Evolutionary conservation across 2,888 invertebrate genomes (phyloP), one percentile per base, ranked within the genome.

Genomic region (Cryptocephalus primarius): DNA sequence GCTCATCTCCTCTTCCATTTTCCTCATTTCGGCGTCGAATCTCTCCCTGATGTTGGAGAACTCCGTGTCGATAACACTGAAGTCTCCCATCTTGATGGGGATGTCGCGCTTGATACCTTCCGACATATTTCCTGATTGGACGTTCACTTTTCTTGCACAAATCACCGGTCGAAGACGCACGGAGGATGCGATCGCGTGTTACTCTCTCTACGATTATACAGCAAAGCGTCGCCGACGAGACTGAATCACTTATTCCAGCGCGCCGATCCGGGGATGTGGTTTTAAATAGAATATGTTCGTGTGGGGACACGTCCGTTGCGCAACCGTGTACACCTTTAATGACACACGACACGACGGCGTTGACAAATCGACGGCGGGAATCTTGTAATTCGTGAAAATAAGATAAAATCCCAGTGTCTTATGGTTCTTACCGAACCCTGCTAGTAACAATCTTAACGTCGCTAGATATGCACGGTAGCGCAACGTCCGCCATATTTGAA

Each of bases 1-100:
- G 70, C 86, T 85, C 95, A 95, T 95, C 76, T 95, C 95, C 65
- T 94, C 94, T 76, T 96, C 95, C 90, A 96, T 95, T 75, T 93
- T 91, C 65, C 87, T 80, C 95, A 96, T 95, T 79, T 96, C 95
- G 55, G 87, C 85, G 72, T 95, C 94, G 72, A 94, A 94, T 60
- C 91, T 79, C 71, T 93, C 93, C 65, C 93, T 82, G 70, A 96
- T 95, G 74, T 88, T 92, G 67, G 89, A 88, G 77, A 94, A 95
- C 75, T 95, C 95, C 59, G 88, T 88, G 74, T 95, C 93, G 75
- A 93, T 88, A 69, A 95, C 89, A 75, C 89, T 90, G 77, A 90
- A 90, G 73, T 93, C 92, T 61, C 90, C 88, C 72, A 91, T 78
- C 75, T 88, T 88, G 75, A 93, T 90, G 65, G 93, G 93, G 75